These are phyloP conservation scores for Geococcyx californianus DNA, from an alignment of 2,113 vertebrate genomes.

Conservation along the genomic window DNA sequence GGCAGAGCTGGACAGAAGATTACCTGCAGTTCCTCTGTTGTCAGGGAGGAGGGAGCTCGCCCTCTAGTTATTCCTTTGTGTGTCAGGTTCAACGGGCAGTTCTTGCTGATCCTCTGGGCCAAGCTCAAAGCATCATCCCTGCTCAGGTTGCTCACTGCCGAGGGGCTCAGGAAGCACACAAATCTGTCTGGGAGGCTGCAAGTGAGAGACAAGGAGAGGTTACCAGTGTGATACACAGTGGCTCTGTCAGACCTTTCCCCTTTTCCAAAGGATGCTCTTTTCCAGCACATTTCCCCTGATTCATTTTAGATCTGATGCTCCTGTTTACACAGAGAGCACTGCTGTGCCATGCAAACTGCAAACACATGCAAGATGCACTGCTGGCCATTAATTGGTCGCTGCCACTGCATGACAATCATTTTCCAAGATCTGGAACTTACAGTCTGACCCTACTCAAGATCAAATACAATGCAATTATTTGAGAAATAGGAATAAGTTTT, in stretches of 20 bases:
- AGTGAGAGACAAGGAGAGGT: background rate
- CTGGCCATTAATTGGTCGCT: background rate
- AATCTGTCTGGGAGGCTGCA: constrained; percentile 46
- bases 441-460: no score
- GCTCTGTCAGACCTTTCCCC: background rate
- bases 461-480: background rate
- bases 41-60: background rate
- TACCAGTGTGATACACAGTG: background rate
- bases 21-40: constrained; percentile 29
- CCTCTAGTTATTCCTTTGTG: background rate
- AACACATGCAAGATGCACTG: rapidly evolving
- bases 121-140: background rate
- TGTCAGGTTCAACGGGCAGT: background rate
- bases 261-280: background rate
- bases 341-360: background rate
- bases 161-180: constrained; percentile 46
- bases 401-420: background rate
- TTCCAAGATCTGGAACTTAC: background rate
- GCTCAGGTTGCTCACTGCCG: background rate
- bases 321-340: background rate
- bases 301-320: background rate
- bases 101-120: constrained; percentile 30
- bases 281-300: no score
- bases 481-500: background rate
- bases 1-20: background rate